Conservation (phyloP, 2,797 vertebrate genomes). For the Oceanodroma leucorhoa region DNA sequence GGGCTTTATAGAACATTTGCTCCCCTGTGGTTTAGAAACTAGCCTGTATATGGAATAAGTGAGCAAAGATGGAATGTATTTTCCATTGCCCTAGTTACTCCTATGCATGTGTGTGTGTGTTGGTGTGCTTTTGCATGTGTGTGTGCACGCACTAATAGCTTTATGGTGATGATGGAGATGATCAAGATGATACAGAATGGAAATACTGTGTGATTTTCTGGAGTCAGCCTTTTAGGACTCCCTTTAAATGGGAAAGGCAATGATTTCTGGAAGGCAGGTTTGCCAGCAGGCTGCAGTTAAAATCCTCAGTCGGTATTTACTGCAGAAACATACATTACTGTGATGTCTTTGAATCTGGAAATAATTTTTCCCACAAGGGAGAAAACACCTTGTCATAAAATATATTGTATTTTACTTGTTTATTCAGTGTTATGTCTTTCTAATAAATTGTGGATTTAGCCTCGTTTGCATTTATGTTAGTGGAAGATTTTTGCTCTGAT, state of each 20-base stretch:
- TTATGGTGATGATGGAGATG: conserved; percentile 48
- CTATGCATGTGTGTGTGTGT: not conserved
- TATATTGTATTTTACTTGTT: conserved; percentile 26
- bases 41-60: conserved; percentile 51
- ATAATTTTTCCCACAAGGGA: conserved; percentile 24
- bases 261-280: conserved; percentile 42
- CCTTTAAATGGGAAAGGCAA: conserved; percentile 11
- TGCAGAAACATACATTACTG: not conserved
- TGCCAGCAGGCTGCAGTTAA: conserved; percentile 40
- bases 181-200: conserved; percentile 53
- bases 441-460: conserved; percentile 5
- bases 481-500: not conserved
- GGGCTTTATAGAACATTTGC: conserved; percentile 49
- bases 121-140: conserved; percentile 27
- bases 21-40: conserved; percentile 55
- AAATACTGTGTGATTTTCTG: conserved; percentile 50
- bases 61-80: conserved; percentile 17
- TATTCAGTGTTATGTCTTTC: conserved; percentile 29
- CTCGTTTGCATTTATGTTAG: conserved; percentile 20
- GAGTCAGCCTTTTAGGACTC: conserved; percentile 23
- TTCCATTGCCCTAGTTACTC: conserved; percentile 49
- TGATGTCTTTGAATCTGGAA: conserved; percentile 38
- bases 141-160: conserved; percentile 12
- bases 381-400: conserved; percentile 48
- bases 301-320: conserved; percentile 28